Percentiles rank a stretch among this genome's conserved stretches.
These are phyloP conservation scores for Cichladusa arquata DNA, from an alignment of 2,113 vertebrate species.

Conservation along the genomic window DNA sequence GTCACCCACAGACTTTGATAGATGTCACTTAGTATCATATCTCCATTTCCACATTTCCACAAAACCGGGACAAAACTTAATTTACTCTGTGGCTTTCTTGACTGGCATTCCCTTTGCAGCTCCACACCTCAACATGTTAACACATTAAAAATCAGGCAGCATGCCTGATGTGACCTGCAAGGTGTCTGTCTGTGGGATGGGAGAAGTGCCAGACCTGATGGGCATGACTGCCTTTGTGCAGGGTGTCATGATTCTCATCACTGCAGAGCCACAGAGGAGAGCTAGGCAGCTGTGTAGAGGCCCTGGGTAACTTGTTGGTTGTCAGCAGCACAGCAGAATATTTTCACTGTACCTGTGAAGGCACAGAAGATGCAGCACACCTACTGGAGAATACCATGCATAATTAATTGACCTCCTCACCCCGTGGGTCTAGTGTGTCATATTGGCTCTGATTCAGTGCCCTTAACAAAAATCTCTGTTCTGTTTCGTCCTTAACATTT, in stretches of 20 bases:
- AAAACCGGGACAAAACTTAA: background rate
- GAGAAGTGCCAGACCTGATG: background rate
- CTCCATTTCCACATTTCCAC: background rate
- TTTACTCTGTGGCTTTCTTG: background rate
- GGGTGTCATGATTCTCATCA: background rate
- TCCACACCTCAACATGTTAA: background rate
- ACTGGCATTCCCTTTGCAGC: background rate
- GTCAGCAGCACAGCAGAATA: background rate
- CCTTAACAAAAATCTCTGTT: background rate
- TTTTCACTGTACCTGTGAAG: background rate
- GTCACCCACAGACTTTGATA: background rate
- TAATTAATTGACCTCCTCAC: background rate
- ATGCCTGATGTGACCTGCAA: background rate
- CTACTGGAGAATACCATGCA: background rate
- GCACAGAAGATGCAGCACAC: background rate
- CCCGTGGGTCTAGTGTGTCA: background rate
- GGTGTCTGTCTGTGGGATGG: background rate
- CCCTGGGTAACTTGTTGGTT: background rate
- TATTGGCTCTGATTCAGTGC: background rate
- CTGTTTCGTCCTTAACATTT: background rate
- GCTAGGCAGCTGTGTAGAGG: background rate
- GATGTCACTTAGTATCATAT: conserved; percentile 20
- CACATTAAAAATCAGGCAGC: background rate
- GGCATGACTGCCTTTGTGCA: background rate
- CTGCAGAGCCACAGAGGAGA: background rate